A percentile compares a stretch with the other conserved stretches of the same genome.
phyloP scores from a whole-genome alignment of 2,888 invertebrate species.

The Lepas anatifera region DNA sequence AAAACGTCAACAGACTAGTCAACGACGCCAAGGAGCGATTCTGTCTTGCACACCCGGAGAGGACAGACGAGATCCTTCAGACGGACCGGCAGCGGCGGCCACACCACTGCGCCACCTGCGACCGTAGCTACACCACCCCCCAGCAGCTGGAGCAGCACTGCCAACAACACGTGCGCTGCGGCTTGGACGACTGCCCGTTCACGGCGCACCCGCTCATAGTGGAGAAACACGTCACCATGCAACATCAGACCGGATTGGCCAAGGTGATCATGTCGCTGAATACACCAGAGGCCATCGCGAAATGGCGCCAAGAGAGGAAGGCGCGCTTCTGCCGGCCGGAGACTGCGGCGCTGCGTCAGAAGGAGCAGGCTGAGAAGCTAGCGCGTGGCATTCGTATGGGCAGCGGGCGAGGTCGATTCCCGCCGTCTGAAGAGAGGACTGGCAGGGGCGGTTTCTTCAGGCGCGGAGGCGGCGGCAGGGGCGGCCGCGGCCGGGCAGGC shows the following conservation, averaged over 20 bases:
- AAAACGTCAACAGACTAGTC: not conserved
- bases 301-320: constrained; percentile 68
- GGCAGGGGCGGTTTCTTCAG: no score
- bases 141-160: constrained; percentile 52
- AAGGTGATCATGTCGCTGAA: constrained; percentile 59
- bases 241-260: constrained; percentile 72
- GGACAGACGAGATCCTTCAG: not conserved
- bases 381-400: not conserved
- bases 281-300: constrained; percentile 66
- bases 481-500: not conserved
- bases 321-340: not conserved
- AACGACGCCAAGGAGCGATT: constrained; percentile 9
- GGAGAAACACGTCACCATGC: constrained; percentile 64
- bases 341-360: not conserved
- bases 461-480: no score
- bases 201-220: constrained; percentile 65
- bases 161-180: constrained; percentile 63
- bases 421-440: not conserved
- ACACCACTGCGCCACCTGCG: constrained; percentile 54
- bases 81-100: constrained; percentile 13
- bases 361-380: not conserved
- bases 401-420: not conserved
- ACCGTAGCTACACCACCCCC: constrained; percentile 51
- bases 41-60: constrained; percentile 7
- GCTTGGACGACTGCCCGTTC: constrained; percentile 66